Conservation (phyloP, 1,140 invertebrate genomes). For the Pogonognathellus flavescens region DNA sequence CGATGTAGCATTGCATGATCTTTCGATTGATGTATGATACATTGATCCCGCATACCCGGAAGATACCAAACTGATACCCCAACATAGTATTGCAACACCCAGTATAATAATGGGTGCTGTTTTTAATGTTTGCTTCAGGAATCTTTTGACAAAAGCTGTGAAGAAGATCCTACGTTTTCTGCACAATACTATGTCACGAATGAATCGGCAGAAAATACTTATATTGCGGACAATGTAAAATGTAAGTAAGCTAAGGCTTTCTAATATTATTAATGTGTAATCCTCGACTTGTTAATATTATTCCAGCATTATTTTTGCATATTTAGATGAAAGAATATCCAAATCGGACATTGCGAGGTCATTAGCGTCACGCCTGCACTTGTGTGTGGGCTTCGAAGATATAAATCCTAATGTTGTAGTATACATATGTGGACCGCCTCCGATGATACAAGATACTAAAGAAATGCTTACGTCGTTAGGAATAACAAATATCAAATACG, state of each 20-base stretch:
- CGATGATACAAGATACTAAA: slow-evolving; percentile 54
- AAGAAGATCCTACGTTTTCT: slow-evolving; percentile 19
- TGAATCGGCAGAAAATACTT: not conserved
- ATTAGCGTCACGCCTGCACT: slow-evolving; percentile 6
- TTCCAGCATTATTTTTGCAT: slow-evolving; percentile 1
- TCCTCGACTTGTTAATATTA: too few relatives aligned
- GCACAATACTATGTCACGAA: not conserved
- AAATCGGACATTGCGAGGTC: slow-evolving; percentile 2
- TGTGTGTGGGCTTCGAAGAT: not conserved
- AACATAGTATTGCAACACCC: too few relatives aligned
- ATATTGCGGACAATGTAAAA: not conserved
- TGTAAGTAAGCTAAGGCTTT: not conserved
- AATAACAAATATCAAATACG: slow-evolving; percentile 48
- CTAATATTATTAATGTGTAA: not conserved
- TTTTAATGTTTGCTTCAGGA: not conserved
- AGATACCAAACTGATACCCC: too few relatives aligned
- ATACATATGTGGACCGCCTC: slow-evolving; percentile 61
- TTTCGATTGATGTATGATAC: too few relatives aligned
- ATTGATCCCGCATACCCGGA: too few relatives aligned
- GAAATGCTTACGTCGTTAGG: slow-evolving; percentile 37
- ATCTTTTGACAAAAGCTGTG: not conserved
- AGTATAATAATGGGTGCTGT: too few relatives aligned
- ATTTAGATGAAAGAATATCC: slow-evolving; percentile 35
- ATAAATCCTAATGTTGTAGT: not conserved
- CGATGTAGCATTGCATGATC: not conserved